phyloP scores from a whole-genome alignment of 2,888 invertebrate genomes.

The Pristionchus arcanus region DNA sequence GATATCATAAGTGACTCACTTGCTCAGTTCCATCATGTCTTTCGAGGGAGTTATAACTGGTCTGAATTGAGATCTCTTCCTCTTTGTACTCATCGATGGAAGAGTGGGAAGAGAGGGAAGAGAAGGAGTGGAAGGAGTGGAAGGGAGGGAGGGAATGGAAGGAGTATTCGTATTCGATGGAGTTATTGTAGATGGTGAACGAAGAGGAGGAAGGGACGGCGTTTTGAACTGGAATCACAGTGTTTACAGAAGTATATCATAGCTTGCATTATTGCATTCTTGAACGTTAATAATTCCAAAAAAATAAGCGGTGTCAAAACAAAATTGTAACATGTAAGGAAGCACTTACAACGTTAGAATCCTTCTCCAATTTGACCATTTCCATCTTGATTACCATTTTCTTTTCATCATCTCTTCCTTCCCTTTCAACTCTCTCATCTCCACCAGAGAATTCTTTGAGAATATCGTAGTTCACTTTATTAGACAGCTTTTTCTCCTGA shows the following conservation, averaged over 20 bases:
- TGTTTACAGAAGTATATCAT: background rate
- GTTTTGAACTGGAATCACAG: background rate
- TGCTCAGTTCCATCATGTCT: constrained; percentile 32
- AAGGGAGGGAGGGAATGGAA: background rate
- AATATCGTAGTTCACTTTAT: constrained; percentile 98
- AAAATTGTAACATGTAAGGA: background rate
- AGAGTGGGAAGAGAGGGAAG: background rate
- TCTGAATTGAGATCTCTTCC: background rate
- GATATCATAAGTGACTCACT: background rate
- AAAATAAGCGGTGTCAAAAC: background rate
- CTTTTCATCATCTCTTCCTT: background rate
- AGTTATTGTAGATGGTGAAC: background rate
- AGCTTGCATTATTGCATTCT: background rate
- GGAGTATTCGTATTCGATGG: background rate
- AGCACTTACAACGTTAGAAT: background rate
- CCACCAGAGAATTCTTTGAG: constrained; percentile 80
- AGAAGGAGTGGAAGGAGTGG: background rate
- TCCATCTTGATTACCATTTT: constrained; percentile 27
- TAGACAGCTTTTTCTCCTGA: constrained; percentile 92
- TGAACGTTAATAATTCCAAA: background rate
- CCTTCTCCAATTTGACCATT: background rate
- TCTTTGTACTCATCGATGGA: constrained; percentile 27
- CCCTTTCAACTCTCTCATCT: constrained; percentile 18
- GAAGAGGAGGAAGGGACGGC: background rate
- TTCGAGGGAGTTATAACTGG: constrained; percentile 29